Percentiles rank a stretch among this genome's conserved stretches.
These are phyloP conservation scores for Zeuzera pyrina DNA, from an alignment of 2,888 invertebrate genomes.

Conservation along the genomic window DNA sequence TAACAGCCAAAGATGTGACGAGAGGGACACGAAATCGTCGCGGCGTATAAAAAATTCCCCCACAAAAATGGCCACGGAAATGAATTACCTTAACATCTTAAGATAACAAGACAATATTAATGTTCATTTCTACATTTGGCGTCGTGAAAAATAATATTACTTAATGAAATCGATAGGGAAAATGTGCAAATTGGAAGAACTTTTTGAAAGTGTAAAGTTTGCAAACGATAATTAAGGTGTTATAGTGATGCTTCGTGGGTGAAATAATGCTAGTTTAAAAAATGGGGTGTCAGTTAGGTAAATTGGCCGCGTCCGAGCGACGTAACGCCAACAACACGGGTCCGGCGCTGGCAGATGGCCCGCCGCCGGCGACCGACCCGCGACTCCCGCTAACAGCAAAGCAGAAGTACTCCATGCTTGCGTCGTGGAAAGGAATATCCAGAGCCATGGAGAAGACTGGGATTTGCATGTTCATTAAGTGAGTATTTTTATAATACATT, in stretches of 20 bases:
- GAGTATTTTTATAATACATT: slow-evolving; percentile 64
- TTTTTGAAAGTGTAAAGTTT: too few species aligned
- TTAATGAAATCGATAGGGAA: neutral
- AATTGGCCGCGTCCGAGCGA: slow-evolving; percentile 75
- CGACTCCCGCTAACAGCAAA: slow-evolving; percentile 86
- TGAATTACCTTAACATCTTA: slow-evolving; percentile 2
- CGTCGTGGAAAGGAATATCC: slow-evolving; percentile 93
- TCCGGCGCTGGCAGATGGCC: slow-evolving; percentile 62
- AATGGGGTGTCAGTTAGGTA: slow-evolving; percentile 87
- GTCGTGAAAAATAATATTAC: neutral
- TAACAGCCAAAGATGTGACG: slow-evolving; percentile 23
- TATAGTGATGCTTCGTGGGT: slow-evolving; percentile 8
- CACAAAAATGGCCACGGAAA: slow-evolving; percentile 6
- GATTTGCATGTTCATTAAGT: slow-evolving; percentile 93
- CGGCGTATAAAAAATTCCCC: slow-evolving; percentile 1
- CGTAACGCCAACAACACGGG: slow-evolving; percentile 54
- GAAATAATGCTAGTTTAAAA: slow-evolving; percentile 14
- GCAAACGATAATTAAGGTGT: too few species aligned
- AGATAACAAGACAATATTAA: slow-evolving; percentile 2
- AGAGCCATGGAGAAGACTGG: slow-evolving; percentile 92
- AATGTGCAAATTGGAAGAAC: too few species aligned
- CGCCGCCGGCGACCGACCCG: slow-evolving; percentile 82
- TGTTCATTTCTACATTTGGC: neutral
- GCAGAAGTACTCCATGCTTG: slow-evolving; percentile 90
- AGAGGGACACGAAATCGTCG: slow-evolving; percentile 1